Conservation (phyloP, 2,113 vertebrate genomes). For the Myotis lucifugus region DNA sequence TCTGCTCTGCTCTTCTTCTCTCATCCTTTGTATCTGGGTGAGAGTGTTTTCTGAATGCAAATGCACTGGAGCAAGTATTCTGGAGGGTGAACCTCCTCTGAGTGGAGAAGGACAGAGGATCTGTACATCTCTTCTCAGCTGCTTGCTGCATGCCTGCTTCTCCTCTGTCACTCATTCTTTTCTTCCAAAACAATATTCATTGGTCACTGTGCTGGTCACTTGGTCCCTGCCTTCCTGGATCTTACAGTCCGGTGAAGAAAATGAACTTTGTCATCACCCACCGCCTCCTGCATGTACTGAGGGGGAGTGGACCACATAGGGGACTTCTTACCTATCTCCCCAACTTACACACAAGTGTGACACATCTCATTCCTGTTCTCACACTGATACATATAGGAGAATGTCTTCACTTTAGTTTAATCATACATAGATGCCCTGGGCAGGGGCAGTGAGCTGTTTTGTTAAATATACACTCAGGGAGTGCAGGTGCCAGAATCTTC, state of each 20-base stretch:
- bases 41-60: constrained; percentile 41
- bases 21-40: constrained; percentile 45
- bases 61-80: constrained; percentile 43
- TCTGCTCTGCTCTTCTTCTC: constrained; percentile 35
- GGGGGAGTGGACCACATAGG: background rate
- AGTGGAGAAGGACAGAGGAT: background rate
- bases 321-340: background rate
- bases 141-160: background rate
- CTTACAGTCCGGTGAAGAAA: background rate
- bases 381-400: background rate
- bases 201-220: background rate
- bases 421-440: background rate
- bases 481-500: background rate
- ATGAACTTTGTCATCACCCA: background rate
- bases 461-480: background rate
- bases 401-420: background rate
- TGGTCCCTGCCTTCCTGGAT: background rate
- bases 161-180: background rate
- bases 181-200: background rate
- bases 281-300: background rate
- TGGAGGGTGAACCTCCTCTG: background rate
- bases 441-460: background rate
- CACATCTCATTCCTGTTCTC: background rate
- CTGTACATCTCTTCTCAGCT: background rate
- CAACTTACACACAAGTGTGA: background rate